phyloP scores from a whole-genome alignment of 2,797 vertebrate genomes.

The Neostethus bicornis region DNA sequence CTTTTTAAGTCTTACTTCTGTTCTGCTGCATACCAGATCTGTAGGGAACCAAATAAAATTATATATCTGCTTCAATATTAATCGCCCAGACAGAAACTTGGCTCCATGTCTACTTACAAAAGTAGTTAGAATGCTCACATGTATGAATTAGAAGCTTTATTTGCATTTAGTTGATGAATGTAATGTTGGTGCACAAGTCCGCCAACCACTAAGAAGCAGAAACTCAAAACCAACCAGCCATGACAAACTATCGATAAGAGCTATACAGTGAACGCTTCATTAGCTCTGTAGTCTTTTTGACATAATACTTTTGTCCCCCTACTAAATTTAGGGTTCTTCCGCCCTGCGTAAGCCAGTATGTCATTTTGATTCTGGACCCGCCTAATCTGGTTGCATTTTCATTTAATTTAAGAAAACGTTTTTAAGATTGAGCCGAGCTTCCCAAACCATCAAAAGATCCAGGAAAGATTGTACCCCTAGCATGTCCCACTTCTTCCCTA shows the following conservation, averaged over 20 bases:
- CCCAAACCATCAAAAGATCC: too few species aligned
- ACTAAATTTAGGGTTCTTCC: constrained; percentile 6
- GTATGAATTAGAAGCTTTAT: constrained; percentile 30
- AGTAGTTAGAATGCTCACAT: constrained; percentile 6
- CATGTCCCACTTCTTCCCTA: too few species aligned
- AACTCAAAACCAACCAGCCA: constrained; percentile 45
- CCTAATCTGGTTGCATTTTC: background rate
- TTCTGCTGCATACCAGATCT: too few species aligned
- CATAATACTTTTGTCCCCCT: constrained; percentile 12
- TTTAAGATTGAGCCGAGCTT: too few species aligned
- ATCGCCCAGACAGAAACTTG: too few species aligned
- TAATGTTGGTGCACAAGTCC: constrained; percentile 37
- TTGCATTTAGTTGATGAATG: constrained; percentile 29
- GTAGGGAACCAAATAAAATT: too few species aligned
- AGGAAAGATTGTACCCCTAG: too few species aligned
- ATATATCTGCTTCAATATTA: too few species aligned
- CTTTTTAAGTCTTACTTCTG: too few species aligned
- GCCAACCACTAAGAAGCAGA: constrained; percentile 37
- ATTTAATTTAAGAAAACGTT: too few species aligned
- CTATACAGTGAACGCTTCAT: constrained; percentile 20
- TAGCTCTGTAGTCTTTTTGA: constrained; percentile 13
- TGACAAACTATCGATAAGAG: constrained; percentile 52
- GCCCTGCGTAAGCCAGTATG: background rate
- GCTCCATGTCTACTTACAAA: constrained; percentile 9
- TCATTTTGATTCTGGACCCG: constrained; percentile 1